These are phyloP conservation scores for Helarctos malayanus DNA, from an alignment of 2,797 vertebrate species.

Conservation along the genomic window DNA sequence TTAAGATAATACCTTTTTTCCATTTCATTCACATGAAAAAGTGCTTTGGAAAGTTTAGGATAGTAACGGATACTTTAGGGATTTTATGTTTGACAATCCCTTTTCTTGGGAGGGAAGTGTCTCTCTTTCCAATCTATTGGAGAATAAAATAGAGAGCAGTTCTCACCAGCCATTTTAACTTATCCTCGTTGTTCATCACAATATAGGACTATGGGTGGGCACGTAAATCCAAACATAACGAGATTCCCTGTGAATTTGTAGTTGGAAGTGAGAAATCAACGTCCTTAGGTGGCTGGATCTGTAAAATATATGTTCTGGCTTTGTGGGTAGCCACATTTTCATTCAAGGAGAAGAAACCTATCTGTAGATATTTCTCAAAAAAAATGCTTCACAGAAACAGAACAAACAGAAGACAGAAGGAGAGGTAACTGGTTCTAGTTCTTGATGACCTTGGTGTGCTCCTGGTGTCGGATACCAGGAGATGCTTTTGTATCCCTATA, in stretches of 20 bases:
- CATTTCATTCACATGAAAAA: neutral
- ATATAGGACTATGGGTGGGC: neutral
- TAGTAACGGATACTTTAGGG: neutral
- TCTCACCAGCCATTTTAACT: neutral
- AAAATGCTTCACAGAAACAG: neutral
- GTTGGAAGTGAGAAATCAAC: neutral
- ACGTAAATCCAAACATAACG: neutral
- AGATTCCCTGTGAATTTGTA: neutral
- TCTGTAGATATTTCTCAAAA: neutral
- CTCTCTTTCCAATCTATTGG: neutral
- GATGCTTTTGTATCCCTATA: neutral
- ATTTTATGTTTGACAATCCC: neutral
- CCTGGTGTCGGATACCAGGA: neutral
- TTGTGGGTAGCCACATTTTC: neutral
- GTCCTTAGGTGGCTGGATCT: neutral
- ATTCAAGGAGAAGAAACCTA: slow-evolving; percentile 12
- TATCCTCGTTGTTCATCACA: neutral
- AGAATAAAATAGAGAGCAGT: neutral
- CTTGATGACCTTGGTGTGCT: slow-evolving; percentile 29
- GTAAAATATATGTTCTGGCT: neutral
- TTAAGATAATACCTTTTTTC: neutral
- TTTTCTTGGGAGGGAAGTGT: neutral
- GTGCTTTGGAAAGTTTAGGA: neutral
- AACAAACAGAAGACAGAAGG: slow-evolving; percentile 26
- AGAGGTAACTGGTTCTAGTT: slow-evolving; percentile 13